phyloP scores from a whole-genome alignment of 2,113 vertebrate genomes.

The Brachypodius melanocephalos region DNA sequence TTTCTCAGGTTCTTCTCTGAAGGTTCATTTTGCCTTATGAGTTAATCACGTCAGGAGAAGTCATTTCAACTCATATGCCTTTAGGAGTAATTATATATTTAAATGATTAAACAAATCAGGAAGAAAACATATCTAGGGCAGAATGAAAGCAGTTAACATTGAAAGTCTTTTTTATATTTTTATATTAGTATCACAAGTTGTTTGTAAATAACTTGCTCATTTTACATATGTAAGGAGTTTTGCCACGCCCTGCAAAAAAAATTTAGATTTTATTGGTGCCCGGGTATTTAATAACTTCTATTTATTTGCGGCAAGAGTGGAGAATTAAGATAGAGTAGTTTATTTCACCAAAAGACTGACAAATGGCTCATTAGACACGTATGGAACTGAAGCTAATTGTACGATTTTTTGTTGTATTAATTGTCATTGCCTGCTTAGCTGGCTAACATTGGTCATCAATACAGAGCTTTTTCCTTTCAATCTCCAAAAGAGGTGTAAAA shows the following conservation, averaged over 20 bases:
- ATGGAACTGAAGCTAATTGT: constrained; percentile 75
- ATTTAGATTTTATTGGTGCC: constrained; percentile 78
- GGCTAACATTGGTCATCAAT: constrained; percentile 64
- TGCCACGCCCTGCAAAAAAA: constrained; percentile 76
- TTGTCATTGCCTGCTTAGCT: constrained; percentile 65
- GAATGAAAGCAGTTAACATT: constrained; percentile 71
- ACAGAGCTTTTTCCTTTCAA: constrained; percentile 1
- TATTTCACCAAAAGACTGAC: constrained; percentile 78
- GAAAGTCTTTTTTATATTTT: constrained; percentile 70
- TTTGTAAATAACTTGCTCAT: constrained; percentile 77
- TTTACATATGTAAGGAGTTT: constrained; percentile 73
- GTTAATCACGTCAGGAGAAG: constrained; percentile 67
- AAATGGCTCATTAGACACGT: constrained; percentile 80
- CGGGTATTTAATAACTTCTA: constrained; percentile 76
- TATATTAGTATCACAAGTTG: constrained; percentile 71
- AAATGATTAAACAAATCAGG: constrained; percentile 78
- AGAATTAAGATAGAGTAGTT: constrained; percentile 80
- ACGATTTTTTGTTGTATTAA: constrained; percentile 72
- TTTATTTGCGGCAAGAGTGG: constrained; percentile 79
- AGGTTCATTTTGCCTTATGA: constrained; percentile 64
- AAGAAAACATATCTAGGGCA: constrained; percentile 61
- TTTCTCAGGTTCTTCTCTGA: constrained; percentile 60
- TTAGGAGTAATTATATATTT: constrained; percentile 76
- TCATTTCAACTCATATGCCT: constrained; percentile 70
- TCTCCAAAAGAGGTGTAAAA: neutral